These are phyloP conservation scores for Dryocosmus kuriphilus DNA, from an alignment of 2,888 invertebrate species.

Conservation along the genomic window DNA sequence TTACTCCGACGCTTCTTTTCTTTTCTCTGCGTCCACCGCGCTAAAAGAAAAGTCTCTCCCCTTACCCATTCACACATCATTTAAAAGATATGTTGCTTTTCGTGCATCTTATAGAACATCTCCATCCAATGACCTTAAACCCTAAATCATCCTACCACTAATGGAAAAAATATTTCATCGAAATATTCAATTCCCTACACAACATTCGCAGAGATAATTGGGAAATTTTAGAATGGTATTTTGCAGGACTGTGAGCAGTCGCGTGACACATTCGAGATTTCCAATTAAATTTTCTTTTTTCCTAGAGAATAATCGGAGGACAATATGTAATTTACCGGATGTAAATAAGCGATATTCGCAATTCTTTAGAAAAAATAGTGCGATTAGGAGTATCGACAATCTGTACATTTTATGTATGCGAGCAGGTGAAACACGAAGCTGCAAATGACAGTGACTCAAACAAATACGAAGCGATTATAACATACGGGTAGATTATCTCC, in stretches of 20 bases:
- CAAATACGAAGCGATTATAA: constrained; percentile 76
- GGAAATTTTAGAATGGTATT: no score
- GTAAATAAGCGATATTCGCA: constrained; percentile 24
- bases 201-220: no score
- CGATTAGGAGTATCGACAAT: constrained; percentile 51
- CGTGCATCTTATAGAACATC: not conserved
- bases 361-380: constrained; percentile 24
- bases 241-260: not conserved
- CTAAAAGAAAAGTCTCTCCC: constrained; percentile 41
- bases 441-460: constrained; percentile 75
- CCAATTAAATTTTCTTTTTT: not conserved
- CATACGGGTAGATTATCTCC: constrained; percentile 77
- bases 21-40: constrained; percentile 41
- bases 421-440: constrained; percentile 69
- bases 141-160: no score
- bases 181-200: no score
- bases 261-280: not conserved
- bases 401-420: constrained; percentile 61
- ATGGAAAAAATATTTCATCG: no score
- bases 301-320: not conserved
- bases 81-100: constrained; percentile 34
- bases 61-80: constrained; percentile 10
- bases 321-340: constrained; percentile 19
- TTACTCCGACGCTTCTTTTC: constrained; percentile 47
- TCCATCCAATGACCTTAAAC: not conserved